These are phyloP conservation scores for Cheirogaleus major DNA, from an alignment of 2,797 vertebrate species.

Conservation along the genomic window DNA sequence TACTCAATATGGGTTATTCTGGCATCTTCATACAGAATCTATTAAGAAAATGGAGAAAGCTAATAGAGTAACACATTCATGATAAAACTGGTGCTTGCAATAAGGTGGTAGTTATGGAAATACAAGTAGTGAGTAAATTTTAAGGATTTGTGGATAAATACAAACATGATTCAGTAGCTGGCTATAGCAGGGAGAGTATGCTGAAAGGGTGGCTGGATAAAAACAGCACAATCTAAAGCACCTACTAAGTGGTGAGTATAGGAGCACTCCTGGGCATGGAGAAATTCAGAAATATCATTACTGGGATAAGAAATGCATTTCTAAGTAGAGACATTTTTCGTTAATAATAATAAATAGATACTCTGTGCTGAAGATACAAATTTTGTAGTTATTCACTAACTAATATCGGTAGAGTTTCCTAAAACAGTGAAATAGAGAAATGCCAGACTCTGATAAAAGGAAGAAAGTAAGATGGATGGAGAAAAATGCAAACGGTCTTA, in stretches of 20 bases:
- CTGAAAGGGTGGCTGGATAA: background rate
- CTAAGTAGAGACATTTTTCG: background rate
- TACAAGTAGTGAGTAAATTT: background rate
- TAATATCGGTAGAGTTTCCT: background rate
- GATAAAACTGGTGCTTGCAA: background rate
- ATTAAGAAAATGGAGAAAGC: background rate
- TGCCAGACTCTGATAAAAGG: background rate
- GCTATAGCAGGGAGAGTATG: accelerated
- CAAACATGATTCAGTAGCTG: background rate
- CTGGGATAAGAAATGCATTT: background rate
- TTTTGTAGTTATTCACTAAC: background rate
- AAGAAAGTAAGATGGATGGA: background rate
- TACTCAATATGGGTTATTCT: background rate
- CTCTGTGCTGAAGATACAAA: background rate
- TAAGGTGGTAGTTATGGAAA: background rate
- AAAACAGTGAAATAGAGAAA: background rate
- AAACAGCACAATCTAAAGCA: background rate
- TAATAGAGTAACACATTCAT: background rate
- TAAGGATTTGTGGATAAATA: background rate
- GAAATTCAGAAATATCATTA: background rate
- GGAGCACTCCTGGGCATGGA: background rate
- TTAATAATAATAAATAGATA: background rate
- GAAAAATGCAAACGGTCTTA: background rate
- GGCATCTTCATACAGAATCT: background rate
- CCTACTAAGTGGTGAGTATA: background rate